These are phyloP conservation scores for Echinops telfairi DNA, from an alignment of 2,113 vertebrate species.

Conservation along the genomic window DNA sequence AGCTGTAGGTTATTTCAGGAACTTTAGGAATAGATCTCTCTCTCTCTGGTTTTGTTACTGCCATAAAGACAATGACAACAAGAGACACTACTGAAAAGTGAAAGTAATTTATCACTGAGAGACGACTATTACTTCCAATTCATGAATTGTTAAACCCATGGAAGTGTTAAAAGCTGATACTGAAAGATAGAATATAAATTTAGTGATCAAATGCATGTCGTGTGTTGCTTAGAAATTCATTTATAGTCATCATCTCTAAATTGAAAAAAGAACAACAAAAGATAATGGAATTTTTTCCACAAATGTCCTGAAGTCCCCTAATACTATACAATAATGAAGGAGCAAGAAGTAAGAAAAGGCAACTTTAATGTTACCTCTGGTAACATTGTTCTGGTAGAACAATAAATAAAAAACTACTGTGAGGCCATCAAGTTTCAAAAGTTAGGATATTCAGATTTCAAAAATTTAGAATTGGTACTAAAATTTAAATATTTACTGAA, in stretches of 20 bases:
- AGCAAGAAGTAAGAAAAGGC: no score
- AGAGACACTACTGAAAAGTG: not conserved
- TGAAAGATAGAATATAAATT: not conserved
- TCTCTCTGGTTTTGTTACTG: not conserved
- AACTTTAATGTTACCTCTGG: no score
- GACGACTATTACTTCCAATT: not conserved
- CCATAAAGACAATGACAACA: not conserved
- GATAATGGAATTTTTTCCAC: no score
- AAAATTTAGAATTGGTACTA: no score
- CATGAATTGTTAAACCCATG: not conserved
- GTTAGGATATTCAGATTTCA: no score
- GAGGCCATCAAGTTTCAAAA: no score
- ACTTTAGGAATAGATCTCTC: slow-evolving; percentile 27
- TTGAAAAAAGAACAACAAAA: no score
- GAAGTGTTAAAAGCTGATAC: slow-evolving; percentile 27
- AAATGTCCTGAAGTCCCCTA: no score
- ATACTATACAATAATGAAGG: no score
- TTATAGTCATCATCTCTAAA: not conserved
- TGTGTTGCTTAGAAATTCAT: slow-evolving; percentile 14
- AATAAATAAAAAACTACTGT: no score
- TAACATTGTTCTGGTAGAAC: no score
- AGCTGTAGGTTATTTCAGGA: slow-evolving; percentile 18
- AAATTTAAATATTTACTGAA: no score
- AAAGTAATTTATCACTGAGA: not conserved
- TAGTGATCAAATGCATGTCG: slow-evolving; percentile 29